These are phyloP conservation scores for Eciton burchellii DNA, from an alignment of 1,140 invertebrate species.

Conservation along the genomic window DNA sequence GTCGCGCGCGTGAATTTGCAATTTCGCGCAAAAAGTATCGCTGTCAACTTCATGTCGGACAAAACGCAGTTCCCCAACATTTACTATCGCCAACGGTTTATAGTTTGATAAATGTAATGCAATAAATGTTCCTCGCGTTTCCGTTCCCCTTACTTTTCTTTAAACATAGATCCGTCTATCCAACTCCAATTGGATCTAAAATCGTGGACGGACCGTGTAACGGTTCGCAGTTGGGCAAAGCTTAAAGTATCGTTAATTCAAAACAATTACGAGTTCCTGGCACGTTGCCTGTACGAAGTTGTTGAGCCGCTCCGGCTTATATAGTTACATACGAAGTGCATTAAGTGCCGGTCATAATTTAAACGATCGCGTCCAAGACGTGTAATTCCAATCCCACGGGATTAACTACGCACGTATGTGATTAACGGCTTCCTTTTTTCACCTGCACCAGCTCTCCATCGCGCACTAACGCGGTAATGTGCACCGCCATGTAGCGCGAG, in stretches of 20 bases:
- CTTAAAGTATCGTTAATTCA: conserved; percentile 77
- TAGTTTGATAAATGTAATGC: not conserved
- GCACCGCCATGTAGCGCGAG: no score
- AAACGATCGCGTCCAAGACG: conserved; percentile 64
- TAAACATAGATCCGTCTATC: not conserved
- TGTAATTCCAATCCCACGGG: conserved; percentile 52
- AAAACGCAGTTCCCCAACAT: conserved; percentile 7
- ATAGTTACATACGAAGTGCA: conserved; percentile 66
- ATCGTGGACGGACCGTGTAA: conserved; percentile 37
- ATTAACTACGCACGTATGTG: conserved; percentile 2
- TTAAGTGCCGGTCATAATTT: conserved; percentile 71
- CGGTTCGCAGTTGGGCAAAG: conserved; percentile 43
- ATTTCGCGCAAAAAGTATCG: conserved; percentile 34
- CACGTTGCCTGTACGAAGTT: conserved; percentile 70
- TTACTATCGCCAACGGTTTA: not conserved
- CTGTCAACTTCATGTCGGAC: not conserved
- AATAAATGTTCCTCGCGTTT: not conserved
- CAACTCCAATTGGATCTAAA: conserved; percentile 27
- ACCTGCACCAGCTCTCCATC: not conserved
- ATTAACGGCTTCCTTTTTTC: conserved; percentile 44
- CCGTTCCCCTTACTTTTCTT: not conserved
- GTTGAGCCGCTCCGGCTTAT: conserved; percentile 67
- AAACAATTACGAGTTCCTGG: conserved; percentile 77
- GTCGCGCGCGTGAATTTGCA: conserved; percentile 31
- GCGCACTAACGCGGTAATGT: not conserved